Percentiles rank a stretch among this genome's conserved stretches.
Conservation (phyloP, 2,797 vertebrate genomes). For the Acrossocheilus wenchowensis region DNA sequence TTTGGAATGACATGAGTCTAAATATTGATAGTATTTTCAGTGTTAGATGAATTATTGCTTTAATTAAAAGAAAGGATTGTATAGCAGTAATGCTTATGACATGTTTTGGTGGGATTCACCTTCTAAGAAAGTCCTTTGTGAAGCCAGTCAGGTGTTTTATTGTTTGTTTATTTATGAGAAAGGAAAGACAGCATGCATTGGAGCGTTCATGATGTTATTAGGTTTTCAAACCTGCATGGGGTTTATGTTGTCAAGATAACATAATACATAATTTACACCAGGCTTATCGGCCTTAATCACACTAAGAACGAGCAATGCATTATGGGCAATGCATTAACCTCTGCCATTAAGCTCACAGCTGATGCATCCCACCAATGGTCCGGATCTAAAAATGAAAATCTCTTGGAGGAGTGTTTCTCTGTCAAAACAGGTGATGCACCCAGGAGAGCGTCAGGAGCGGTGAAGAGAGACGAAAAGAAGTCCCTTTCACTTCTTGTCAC, state of each 20-base stretch:
- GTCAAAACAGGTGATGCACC: constrained; percentile 43
- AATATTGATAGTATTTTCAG: background rate
- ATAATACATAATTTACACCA: constrained; percentile 1
- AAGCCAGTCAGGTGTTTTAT: background rate
- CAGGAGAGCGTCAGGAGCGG: constrained; percentile 36
- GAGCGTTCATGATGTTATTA: background rate
- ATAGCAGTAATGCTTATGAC: background rate
- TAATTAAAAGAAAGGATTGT: background rate
- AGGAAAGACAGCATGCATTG: background rate
- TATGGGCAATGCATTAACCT: background rate
- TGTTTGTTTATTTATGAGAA: constrained; percentile 7
- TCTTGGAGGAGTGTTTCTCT: constrained; percentile 50
- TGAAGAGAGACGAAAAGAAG: constrained; percentile 46
- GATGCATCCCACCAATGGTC: background rate
- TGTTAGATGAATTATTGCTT: background rate
- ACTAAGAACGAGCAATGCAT: background rate
- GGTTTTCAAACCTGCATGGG: background rate
- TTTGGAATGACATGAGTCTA: background rate
- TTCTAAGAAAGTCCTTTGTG: background rate
- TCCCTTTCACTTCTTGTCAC: constrained; percentile 40
- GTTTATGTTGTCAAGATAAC: constrained; percentile 21
- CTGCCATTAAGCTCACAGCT: constrained; percentile 16
- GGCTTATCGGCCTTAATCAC: constrained; percentile 7
- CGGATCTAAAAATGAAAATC: constrained; percentile 23
- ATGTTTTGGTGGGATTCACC: background rate